Base-by-base conservation (phyloP, 2,797 vertebrate genomes). In the Chelonia mydas region DNA sequence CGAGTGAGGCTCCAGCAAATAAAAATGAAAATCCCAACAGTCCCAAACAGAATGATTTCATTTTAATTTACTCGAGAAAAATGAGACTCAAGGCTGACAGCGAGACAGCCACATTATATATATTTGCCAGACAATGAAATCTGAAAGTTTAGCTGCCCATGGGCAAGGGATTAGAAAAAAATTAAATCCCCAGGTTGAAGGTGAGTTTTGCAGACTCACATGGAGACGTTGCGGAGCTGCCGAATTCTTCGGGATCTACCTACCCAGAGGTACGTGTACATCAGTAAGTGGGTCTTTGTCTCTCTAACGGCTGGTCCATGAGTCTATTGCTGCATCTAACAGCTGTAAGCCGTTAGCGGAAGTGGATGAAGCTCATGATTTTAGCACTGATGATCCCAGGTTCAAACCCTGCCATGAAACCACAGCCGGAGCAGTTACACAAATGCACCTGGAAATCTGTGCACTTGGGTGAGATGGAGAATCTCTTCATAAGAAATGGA, bases 151-250 rank as follows among this genome's bases (percentile, higher is more conserved):
- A 45, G 27, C 88, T 41, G 74, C 17, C 27, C 27, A 41, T 54
- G 47, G 79, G 87, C 57, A 90, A 79, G 83, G 90, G 94, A 91
- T 87, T 49, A 80, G 74, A 87, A 90, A 95, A 82, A 72, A 72
- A 37, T 16, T 21, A 68, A 3, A 68, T 93, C 87, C 54, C 89
- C 89, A 90, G 90, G 83, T 87, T 83, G 78, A 81, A 91, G 81
- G 89, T 85, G 78, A 91, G 86, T 93, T 94, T 21, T 95, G 82
- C 74, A 79, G 92, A 94, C 21, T 72, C 68, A 91, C 5, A 50
- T 91, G 89, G 91, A 84, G 84, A 28, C 41, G 74, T 89, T 51
- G 87, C 91, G 3, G 74, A 17, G 6, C 25, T 27, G 72, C 21
- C 28, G 72, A 76, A 76, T 45, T 76, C 72, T 47, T 84, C 82